A percentile compares a stretch with the other conserved stretches of the same genome.
These are phyloP conservation scores for human (Homo sapiens) DNA, from an alignment of 2,113 vertebrate genomes.

Conservation along the genomic window DNA sequence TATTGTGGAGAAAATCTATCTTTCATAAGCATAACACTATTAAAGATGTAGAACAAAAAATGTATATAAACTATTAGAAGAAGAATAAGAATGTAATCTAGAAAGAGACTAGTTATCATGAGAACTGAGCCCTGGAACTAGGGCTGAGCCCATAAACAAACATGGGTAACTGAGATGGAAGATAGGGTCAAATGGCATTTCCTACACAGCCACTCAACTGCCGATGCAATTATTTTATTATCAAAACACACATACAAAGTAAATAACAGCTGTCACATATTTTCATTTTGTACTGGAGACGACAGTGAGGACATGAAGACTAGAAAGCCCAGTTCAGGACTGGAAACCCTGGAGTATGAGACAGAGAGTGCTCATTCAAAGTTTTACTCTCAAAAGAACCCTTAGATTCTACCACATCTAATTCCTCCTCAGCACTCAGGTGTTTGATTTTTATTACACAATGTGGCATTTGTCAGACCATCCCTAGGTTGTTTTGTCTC, in stretches of 20 bases:
- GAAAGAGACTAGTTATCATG: neutral
- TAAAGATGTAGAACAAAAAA: neutral
- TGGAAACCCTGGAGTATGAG: neutral
- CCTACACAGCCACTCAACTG: neutral
- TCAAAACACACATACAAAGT: neutral
- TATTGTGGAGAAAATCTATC: neutral
- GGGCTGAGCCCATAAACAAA: neutral
- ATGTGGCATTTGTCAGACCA: neutral
- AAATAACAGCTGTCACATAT: neutral
- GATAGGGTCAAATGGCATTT: neutral
- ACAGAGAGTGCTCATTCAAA: neutral
- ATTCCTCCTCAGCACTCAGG: neutral
- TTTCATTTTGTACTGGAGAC: neutral
- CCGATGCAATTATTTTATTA: neutral
- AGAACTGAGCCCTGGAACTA: neutral
- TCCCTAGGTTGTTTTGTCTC: neutral
- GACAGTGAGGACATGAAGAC: neutral
- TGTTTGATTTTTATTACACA: neutral
- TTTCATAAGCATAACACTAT: neutral
- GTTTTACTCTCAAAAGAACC: neutral
- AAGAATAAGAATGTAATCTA: neutral
- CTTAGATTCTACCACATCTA: neutral
- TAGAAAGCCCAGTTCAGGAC: neutral
- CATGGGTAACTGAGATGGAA: neutral
- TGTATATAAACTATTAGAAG: neutral